Base-by-base conservation (phyloP, 1,140 invertebrate genomes). In the Atta cephalotes region DNA sequence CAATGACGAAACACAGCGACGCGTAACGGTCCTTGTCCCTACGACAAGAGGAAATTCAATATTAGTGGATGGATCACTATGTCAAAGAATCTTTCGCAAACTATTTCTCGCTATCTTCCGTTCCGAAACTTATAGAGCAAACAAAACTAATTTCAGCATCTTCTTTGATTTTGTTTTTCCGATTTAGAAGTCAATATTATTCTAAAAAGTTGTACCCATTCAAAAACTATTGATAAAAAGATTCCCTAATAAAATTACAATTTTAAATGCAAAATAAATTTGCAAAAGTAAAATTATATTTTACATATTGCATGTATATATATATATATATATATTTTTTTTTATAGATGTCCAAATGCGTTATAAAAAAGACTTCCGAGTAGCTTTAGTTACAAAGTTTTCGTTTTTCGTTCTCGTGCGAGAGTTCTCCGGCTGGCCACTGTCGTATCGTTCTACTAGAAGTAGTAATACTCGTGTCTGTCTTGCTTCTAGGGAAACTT, bases 341-440 rank as follows among this genome's bases (percentile, higher is more conserved):
- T 39, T 39, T 9, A 0, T 39, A n/a, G n/a, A 12, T 25, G 76
- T 35, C 5, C 76, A 1, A 79, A 65, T 31, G 60, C 39, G 6
- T 79, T 66, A 31, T 66, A 45, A 79, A 79, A 79, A 49, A 63
- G 12, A 66, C 76, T 79, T 79, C 31, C 51, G 60, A 79, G 65
- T 66, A 16, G 60, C 76, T 79, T 66, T 66, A 60, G 7, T 18
- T 63, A 49, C 51, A 66, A 79, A 79, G 39, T 63, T 31, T 12
- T 12, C 25, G 60, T 79, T 70, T 39, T 66, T 66, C 39, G 25
- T 66, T 66, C 62, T 79, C 39, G 58, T 39, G 45, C 25, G 31
- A 39, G 51, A 45, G 16, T 79, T 31, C 39, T 21, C 18, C 18
- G 39, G 39, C 58, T 65, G 39, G 45, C 45, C 77, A 66, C 39